Conservation (phyloP, 2,113 vertebrate genomes). For the Passer domesticus region DNA sequence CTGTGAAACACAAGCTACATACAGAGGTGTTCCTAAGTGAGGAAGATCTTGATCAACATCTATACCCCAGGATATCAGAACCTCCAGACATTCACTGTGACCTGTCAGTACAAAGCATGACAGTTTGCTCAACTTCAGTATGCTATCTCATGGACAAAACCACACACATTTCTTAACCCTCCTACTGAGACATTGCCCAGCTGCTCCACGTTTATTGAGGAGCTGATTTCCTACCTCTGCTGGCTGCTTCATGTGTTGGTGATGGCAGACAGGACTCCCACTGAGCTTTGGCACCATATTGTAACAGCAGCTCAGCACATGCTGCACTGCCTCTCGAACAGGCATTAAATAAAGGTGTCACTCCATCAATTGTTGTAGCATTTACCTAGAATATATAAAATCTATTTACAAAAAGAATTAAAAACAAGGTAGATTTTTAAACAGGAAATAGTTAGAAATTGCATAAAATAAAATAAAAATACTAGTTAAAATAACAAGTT, state of each 20-base stretch:
- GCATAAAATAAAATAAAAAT: neutral
- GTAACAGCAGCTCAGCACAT: slow-evolving; percentile 87
- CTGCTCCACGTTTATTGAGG: neutral
- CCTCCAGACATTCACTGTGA: slow-evolving; percentile 88
- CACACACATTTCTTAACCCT: neutral
- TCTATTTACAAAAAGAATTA: neutral
- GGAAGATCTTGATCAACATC: slow-evolving; percentile 92
- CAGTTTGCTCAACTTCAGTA: neutral
- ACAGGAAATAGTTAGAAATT: neutral
- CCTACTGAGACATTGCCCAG: neutral
- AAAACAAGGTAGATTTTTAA: neutral
- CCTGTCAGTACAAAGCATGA: slow-evolving; percentile 73
- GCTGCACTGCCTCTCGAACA: slow-evolving; percentile 86
- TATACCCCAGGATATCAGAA: slow-evolving; percentile 88
- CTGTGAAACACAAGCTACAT: slow-evolving; percentile 86
- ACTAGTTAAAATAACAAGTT: neutral
- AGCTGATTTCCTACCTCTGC: slow-evolving; percentile 79
- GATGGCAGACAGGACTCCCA: slow-evolving; percentile 85
- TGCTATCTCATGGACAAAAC: neutral
- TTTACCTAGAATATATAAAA: slow-evolving; percentile 81
- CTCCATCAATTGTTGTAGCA: slow-evolving; percentile 89
- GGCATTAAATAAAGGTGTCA: slow-evolving; percentile 91
- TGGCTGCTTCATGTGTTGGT: slow-evolving; percentile 88
- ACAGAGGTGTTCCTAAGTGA: slow-evolving; percentile 91
- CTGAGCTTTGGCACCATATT: slow-evolving; percentile 89